Percentiles rank a stretch among this genome's conserved stretches.
phyloP scores from a whole-genome alignment of 2,888 invertebrate genomes.

The Pelosia muscerda region DNA sequence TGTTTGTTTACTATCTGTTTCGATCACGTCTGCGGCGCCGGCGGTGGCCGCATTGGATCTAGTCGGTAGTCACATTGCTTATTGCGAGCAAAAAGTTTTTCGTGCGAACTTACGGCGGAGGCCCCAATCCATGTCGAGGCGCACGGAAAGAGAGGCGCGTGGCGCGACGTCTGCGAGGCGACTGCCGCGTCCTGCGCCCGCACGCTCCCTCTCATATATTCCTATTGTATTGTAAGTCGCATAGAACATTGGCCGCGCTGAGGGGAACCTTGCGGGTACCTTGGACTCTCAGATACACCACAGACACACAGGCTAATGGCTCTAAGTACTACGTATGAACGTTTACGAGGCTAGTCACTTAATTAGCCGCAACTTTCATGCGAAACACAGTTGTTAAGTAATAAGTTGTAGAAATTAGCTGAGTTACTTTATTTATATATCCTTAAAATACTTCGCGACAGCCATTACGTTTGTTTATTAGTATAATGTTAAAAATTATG shows the following conservation, averaged over 20 bases:
- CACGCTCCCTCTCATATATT: constrained; percentile 68
- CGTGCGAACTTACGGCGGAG: constrained; percentile 82
- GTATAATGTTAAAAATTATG: background rate
- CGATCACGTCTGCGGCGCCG: constrained; percentile 63
- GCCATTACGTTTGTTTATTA: background rate
- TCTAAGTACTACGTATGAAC: constrained; percentile 26
- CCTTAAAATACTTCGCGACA: constrained; percentile 22
- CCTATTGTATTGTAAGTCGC: constrained; percentile 73
- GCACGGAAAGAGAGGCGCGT: constrained; percentile 68
- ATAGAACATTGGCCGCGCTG: constrained; percentile 67
- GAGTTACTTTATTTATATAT: constrained; percentile 19
- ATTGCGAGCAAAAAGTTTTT: constrained; percentile 61
- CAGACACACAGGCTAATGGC: constrained; percentile 36
- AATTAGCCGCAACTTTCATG: background rate
- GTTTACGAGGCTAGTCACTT: constrained; percentile 36
- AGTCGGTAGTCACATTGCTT: constrained; percentile 49
- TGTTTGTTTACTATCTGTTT: constrained; percentile 85
- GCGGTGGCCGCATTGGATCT: constrained; percentile 56
- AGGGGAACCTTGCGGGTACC: constrained; percentile 61
- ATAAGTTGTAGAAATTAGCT: background rate
- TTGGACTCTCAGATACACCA: constrained; percentile 50
- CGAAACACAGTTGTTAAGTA: background rate
- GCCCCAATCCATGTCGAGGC: constrained; percentile 84
- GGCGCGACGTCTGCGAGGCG: constrained; percentile 79
- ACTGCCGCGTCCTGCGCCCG: constrained; percentile 84